phyloP scores from a whole-genome alignment of 2,888 invertebrate species.

The Buathra laborator region DNA sequence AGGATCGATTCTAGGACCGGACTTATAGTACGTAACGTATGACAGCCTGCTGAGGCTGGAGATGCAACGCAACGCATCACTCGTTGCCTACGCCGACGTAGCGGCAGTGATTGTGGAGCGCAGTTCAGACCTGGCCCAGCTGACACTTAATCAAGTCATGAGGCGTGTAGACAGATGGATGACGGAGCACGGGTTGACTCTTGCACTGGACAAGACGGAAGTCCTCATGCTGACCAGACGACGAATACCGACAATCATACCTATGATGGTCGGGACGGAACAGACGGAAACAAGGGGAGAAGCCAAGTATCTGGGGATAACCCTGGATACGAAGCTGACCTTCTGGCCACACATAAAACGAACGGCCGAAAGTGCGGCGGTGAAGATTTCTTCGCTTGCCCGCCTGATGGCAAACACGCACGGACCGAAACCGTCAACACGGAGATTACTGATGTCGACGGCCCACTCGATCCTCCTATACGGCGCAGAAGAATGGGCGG shows the following conservation, averaged over 20 bases:
- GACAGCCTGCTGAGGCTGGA: conserved; percentile 63
- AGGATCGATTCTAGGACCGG: conserved; percentile 69
- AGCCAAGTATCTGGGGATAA: conserved; percentile 71
- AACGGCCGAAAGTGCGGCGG: conserved; percentile 63
- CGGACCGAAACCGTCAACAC: conserved; percentile 59
- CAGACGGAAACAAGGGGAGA: conserved; percentile 10
- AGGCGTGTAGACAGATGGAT: conserved; percentile 28
- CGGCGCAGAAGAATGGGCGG: background rate
- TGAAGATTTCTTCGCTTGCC: conserved; percentile 53
- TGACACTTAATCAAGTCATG: conserved; percentile 28
- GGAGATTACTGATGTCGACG: conserved; percentile 59
- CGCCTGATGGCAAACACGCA: conserved; percentile 36
- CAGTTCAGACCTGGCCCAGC: conserved; percentile 37
- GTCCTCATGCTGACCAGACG: conserved; percentile 64
- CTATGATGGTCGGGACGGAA: conserved; percentile 49
- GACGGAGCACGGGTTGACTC: conserved; percentile 38
- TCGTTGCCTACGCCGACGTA: conserved; percentile 67
- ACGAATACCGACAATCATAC: conserved; percentile 59
- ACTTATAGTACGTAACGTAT: conserved; percentile 71
- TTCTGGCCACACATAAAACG: conserved; percentile 66
- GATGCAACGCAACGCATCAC: conserved; percentile 54
- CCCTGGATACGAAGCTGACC: conserved; percentile 61
- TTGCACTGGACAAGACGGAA: conserved; percentile 70
- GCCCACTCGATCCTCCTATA: conserved; percentile 70
- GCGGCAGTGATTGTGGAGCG: conserved; percentile 59